A percentile compares a stretch with the other conserved stretches of the same genome.
Evolutionary conservation across 2,888 invertebrate species (phyloP).

Genomic region (Epinotia demarniana): DNA sequence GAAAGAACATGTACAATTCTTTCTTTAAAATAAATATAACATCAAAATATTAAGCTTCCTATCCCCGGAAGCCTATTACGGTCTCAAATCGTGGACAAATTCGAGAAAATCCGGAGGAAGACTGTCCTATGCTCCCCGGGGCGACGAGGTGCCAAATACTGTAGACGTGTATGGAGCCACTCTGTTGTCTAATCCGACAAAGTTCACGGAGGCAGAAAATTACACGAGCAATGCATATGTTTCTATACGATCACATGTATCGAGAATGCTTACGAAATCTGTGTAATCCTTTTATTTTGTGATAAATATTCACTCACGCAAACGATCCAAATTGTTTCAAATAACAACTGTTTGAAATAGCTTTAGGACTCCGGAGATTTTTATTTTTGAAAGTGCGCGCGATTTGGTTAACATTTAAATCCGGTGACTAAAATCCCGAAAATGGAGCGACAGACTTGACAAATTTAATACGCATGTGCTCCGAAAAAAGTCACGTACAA

Average conservation of each 20-base stretch:
- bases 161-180: neutral
- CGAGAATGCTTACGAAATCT: neutral
- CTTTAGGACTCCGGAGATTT: too few species aligned
- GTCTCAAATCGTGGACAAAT: constrained; percentile 11
- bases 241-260: constrained; percentile 13
- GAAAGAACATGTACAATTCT: neutral
- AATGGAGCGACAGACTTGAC: too few species aligned
- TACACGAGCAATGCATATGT: constrained; percentile 22
- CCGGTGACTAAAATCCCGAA: too few species aligned
- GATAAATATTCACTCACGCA: neutral
- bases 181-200: constrained; percentile 32
- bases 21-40: too few species aligned
- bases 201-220: constrained; percentile 40
- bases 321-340: too few species aligned
- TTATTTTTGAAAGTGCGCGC: too few species aligned
- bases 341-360: too few species aligned
- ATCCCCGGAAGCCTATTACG: constrained; percentile 4
- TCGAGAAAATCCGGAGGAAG: constrained; percentile 20
- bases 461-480: too few species aligned
- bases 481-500: too few species aligned
- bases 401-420: too few species aligned
- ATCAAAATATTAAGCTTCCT: neutral
- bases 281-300: neutral
- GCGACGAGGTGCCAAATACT: constrained; percentile 31
- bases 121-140: constrained; percentile 11